phyloP scores from a whole-genome alignment of 2,113 vertebrate species.

The Python bivittatus region DNA sequence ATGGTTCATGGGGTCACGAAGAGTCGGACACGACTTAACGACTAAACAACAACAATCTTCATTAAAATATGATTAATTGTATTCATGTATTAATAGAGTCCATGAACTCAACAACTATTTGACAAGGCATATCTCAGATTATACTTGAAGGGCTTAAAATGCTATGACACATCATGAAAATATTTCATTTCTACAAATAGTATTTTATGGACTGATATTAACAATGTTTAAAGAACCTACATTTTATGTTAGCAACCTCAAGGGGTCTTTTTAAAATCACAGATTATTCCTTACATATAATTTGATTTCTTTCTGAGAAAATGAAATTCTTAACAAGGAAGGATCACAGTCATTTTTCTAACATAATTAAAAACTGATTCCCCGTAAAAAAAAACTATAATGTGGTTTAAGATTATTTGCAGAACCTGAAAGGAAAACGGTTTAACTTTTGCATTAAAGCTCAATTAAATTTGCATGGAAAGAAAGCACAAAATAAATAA shows the following conservation, averaged over 20 bases:
- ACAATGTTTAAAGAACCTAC: slow-evolving; percentile 13
- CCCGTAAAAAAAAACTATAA: slow-evolving; percentile 49
- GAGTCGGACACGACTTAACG: no score
- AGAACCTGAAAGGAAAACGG: slow-evolving; percentile 48
- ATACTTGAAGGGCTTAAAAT: background rate
- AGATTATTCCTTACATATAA: slow-evolving; percentile 58
- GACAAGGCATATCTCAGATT: background rate
- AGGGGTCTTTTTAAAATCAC: background rate
- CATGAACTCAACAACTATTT: background rate
- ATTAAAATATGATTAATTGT: background rate
- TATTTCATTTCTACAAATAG: slow-evolving; percentile 7
- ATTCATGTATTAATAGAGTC: background rate
- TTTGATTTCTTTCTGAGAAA: slow-evolving; percentile 53
- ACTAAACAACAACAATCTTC: no score
- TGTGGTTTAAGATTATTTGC: slow-evolving; percentile 21
- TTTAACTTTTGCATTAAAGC: background rate
- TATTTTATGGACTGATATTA: slow-evolving; percentile 23
- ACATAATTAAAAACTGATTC: slow-evolving; percentile 61
- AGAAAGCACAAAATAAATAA: background rate
- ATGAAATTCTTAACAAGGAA: slow-evolving; percentile 60
- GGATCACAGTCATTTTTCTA: slow-evolving; percentile 50
- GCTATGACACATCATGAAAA: slow-evolving; percentile 16
- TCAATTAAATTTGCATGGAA: background rate
- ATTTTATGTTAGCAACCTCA: slow-evolving; percentile 34
- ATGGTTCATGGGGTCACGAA: no score